Evolutionary conservation across 1,140 invertebrate species (phyloP).

Genomic region (Drosophila sucinea): DNA sequence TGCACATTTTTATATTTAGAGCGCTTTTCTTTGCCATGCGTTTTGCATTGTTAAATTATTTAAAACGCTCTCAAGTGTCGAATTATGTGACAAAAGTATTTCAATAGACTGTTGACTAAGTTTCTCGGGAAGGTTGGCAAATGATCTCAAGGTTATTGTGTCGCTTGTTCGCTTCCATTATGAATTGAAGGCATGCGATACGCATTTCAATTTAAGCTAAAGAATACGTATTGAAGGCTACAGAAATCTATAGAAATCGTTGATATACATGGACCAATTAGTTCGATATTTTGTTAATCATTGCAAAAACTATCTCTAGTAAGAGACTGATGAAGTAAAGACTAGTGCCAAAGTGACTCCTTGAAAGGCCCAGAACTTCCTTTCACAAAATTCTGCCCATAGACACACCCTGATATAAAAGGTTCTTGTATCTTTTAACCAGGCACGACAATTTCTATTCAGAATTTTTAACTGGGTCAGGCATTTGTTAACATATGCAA

Average conservation of each 20-base stretch:
- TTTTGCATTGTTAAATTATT: constrained; percentile 44
- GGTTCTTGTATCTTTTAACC: constrained; percentile 34
- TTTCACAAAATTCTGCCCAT: background rate
- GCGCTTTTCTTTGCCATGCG: constrained; percentile 6
- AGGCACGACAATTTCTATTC: constrained; percentile 9
- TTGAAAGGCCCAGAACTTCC: too few species aligned
- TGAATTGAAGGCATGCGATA: background rate
- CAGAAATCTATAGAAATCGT: background rate
- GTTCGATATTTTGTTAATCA: too few species aligned
- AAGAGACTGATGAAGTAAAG: too few species aligned
- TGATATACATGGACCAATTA: background rate
- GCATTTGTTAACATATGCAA: constrained; percentile 50
- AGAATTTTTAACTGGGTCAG: constrained; percentile 51
- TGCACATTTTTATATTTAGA: constrained; percentile 23
- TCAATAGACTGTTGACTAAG: constrained; percentile 5
- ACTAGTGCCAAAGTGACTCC: too few species aligned
- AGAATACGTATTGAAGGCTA: background rate
- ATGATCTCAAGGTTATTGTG: constrained; percentile 23
- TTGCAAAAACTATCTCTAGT: too few species aligned
- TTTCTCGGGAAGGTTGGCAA: background rate
- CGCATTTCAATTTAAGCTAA: background rate
- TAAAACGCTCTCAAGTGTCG: constrained; percentile 15
- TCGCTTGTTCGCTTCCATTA: background rate
- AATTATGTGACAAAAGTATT: constrained; percentile 22
- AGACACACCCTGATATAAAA: constrained; percentile 11